Evolutionary conservation across 2,113 vertebrate genomes (phyloP), one percentile per base, ranked within the genome.

Genomic region (Petroica traversi): DNA sequence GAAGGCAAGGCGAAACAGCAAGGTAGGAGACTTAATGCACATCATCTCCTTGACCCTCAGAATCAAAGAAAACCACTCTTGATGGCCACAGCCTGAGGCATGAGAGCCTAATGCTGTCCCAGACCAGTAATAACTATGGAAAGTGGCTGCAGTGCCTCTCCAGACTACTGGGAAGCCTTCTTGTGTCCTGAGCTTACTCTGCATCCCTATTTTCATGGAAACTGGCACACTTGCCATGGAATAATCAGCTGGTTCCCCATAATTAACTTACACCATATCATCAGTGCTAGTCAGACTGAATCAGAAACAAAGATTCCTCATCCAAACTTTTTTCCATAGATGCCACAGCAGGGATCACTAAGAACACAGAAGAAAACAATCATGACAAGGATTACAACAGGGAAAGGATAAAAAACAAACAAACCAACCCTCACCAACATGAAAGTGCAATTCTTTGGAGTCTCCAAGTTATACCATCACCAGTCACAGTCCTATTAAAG

Each of bases 81-180:
- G 1, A 68, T 3, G 17, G 25, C 41, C 17, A 58, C 15, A 62
- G 1, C 4, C 31, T 1, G 45, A 52, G 28, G 6, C 2, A 28
- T 8, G 49, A 40, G 29, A 90, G 43, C 28, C 31, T 41, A 28
- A 45, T 28, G n/a, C 0, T 33, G 16, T 5, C 19, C 34, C 34
- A 61, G 14, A 61, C 4, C 31, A 57, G 1, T 24, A 86, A 51
- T 12, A 58, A 33, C n/a, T 20, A 38, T 0, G 9, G 14, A 25
- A 58, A 71, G 43, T 9, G 23, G 15, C 36, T 69, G n/a, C 57
- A 88, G 40, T 34, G 25, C 9, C 52, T 68, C 17, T 51, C 34
- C 28, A 55, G 26, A 17, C 54, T 62, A 11, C 11, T 11, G 7
- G 9, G 54, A 85, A 90, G 17, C 14, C 4, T 0, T 1, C 75